Evolutionary conservation across 2,888 invertebrate species (phyloP).

Genomic region (Hypselothyrea guttata): DNA sequence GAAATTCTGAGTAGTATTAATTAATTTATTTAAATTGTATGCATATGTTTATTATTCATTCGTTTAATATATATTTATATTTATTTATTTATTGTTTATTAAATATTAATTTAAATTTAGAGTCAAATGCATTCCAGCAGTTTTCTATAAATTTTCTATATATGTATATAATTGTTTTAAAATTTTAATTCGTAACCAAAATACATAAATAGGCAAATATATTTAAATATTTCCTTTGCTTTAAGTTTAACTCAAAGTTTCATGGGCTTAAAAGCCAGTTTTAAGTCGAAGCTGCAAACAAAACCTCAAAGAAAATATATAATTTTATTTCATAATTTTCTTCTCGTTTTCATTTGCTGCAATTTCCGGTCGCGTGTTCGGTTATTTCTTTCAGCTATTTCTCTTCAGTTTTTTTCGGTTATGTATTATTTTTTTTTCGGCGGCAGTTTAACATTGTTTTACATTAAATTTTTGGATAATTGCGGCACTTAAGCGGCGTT

Average conservation of each 20-base stretch:
- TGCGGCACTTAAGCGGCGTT: conserved; percentile 55
- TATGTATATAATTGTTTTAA: too few relatives aligned
- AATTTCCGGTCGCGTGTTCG: conserved; percentile 80
- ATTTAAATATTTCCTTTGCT: too few relatives aligned
- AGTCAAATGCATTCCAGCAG: too few relatives aligned
- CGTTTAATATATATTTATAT: too few relatives aligned
- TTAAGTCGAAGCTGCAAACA: conserved; percentile 32
- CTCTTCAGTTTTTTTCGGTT: conserved; percentile 1
- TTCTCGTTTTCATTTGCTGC: conserved; percentile 37
- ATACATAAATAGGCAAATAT: too few relatives aligned
- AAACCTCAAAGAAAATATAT: conserved; percentile 30
- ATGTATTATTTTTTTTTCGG: conserved; percentile 12
- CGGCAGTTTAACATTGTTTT: conserved; percentile 46
- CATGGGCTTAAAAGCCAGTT: conserved; percentile 29
- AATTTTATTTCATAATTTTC: conserved; percentile 46
- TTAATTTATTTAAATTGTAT: too few relatives aligned
- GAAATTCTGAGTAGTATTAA: too few relatives aligned
- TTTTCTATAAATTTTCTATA: too few relatives aligned
- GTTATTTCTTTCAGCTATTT: neutral
- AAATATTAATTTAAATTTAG: too few relatives aligned
- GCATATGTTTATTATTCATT: too few relatives aligned
- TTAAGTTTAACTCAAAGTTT: conserved; percentile 71
- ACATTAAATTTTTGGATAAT: conserved; percentile 70
- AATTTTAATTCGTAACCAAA: too few relatives aligned
- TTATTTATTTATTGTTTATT: too few relatives aligned